Evolutionary conservation across 2,113 vertebrate genomes (phyloP).

Genomic region (cattle (Bos taurus)): ARS-UCD2.0 NC_037329.1:32364501-32365000

Average conservation of each 20-base stretch:
- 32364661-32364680: neutral
- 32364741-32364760: neutral
- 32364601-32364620: neutral
- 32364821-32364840: neutral
- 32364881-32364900: neutral
- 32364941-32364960: neutral
- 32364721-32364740: neutral
- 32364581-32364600: neutral
- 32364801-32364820: neutral
- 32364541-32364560: neutral
- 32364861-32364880: neutral
- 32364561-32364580: neutral
- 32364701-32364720: neutral
- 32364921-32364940: neutral
- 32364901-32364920: neutral
- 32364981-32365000: neutral
- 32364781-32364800: neutral
- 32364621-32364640: neutral
- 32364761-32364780: neutral
- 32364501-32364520: neutral
- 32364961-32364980: neutral
- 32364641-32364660: neutral
- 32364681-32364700: neutral
- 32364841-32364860: neutral
- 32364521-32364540: neutral